Percentiles rank a stretch among this genome's conserved stretches.
Conservation (phyloP, 2,113 vertebrate genomes). For the Tragelaphus buxtoni region DNA sequence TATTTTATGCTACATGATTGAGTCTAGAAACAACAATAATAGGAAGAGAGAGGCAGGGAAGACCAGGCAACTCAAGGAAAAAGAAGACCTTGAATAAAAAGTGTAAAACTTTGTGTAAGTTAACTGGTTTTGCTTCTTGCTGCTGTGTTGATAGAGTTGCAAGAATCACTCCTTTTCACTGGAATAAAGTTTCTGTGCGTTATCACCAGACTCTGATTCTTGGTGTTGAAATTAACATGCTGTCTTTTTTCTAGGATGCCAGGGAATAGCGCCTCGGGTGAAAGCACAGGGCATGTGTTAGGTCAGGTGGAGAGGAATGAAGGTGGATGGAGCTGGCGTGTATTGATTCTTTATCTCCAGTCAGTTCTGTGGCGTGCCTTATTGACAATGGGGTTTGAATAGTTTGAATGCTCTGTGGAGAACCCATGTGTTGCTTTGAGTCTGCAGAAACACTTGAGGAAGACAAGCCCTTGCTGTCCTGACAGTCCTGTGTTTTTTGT, state of each 20-base stretch:
- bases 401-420: background rate
- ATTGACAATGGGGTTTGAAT: constrained; percentile 23
- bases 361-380: background rate
- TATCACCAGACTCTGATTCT: background rate
- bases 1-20: background rate
- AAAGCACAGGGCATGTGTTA: background rate
- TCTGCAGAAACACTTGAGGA: background rate
- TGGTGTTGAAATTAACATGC: background rate
- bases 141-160: background rate
- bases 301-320: background rate
- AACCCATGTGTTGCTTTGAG: background rate
- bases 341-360: constrained; percentile 49
- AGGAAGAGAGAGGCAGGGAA: background rate
- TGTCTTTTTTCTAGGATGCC: background rate
- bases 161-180: background rate
- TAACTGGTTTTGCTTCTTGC: constrained; percentile 21
- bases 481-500: background rate
- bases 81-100: constrained; percentile 18
- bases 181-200: background rate
- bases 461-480: background rate
- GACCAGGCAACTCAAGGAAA: background rate
- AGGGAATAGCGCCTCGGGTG: background rate
- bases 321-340: background rate
- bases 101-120: background rate
- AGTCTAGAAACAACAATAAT: background rate